A percentile compares a stretch with the other conserved stretches of the same genome.
These are phyloP conservation scores for Acropternis orthonyx DNA, from an alignment of 2,797 vertebrate species.

Conservation along the genomic window DNA sequence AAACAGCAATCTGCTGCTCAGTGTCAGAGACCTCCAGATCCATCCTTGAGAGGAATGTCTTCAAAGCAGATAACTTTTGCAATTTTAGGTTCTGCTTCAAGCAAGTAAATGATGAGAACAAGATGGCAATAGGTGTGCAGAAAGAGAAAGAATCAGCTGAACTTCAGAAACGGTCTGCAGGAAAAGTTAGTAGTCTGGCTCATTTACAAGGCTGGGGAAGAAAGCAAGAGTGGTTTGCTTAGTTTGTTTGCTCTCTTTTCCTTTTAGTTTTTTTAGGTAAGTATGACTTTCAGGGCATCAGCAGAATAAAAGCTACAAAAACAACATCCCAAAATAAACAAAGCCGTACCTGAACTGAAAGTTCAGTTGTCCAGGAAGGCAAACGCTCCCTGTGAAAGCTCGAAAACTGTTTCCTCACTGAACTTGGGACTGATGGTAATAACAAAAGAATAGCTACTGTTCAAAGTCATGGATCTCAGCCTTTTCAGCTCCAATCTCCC, in stretches of 20 bases:
- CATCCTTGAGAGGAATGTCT: not conserved
- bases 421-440: not conserved
- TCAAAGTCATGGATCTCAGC: not conserved
- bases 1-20: constrained; percentile 8
- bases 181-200: not conserved
- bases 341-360: fast-evolving
- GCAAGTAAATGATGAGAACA: not conserved
- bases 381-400: not conserved
- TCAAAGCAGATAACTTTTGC: not conserved
- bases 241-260: not conserved
- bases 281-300: not conserved
- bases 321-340: not conserved
- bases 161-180: not conserved
- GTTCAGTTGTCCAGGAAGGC: not conserved
- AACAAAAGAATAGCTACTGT: not conserved
- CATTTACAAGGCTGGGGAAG: not conserved
- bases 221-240: not conserved
- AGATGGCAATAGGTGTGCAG: not conserved
- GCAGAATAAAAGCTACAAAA: fast-evolving
- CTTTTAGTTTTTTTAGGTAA: not conserved
- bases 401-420: not conserved
- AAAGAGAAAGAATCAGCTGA: not conserved
- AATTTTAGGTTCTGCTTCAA: constrained; percentile 27
- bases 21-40: not conserved
- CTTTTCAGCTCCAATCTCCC: not conserved